Conservation (phyloP, 2,113 vertebrate species). For the Bettongia penicillata region DNA sequence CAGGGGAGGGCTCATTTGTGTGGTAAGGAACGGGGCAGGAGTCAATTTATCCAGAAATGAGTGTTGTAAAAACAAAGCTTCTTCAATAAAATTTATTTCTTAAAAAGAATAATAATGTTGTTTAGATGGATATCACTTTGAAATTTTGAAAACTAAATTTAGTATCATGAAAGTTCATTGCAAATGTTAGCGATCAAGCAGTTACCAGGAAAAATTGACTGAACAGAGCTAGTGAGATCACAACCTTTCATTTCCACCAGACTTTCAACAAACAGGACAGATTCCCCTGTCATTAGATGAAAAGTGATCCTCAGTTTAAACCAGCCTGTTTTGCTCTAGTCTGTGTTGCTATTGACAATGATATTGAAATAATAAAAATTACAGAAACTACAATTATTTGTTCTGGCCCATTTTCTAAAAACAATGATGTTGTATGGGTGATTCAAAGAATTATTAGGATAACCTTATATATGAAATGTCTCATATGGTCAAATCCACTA, state of each 20-base stretch:
- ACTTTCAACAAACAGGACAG: neutral
- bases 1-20: neutral
- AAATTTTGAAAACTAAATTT: conserved; percentile 24
- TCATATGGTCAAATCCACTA: neutral
- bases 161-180: neutral
- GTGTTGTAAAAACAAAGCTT: neutral
- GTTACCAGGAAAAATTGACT: conserved; percentile 42
- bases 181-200: conserved; percentile 12
- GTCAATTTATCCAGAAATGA: neutral
- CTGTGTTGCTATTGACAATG: neutral
- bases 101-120: neutral
- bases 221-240: neutral
- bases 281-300: neutral
- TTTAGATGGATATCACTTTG: neutral
- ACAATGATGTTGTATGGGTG: neutral
- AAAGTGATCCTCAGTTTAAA: neutral
- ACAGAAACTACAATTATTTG: neutral
- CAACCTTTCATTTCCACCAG: conserved; percentile 33
- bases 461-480: neutral
- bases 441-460: neutral
- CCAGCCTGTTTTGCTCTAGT: neutral
- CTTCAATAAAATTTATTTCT: neutral
- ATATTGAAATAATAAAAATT: conserved; percentile 6
- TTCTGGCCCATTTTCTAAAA: neutral
- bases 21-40: neutral